Evolutionary conservation across 1,140 invertebrate genomes (phyloP).

Genomic region (Dreissena rostriformis): DNA sequence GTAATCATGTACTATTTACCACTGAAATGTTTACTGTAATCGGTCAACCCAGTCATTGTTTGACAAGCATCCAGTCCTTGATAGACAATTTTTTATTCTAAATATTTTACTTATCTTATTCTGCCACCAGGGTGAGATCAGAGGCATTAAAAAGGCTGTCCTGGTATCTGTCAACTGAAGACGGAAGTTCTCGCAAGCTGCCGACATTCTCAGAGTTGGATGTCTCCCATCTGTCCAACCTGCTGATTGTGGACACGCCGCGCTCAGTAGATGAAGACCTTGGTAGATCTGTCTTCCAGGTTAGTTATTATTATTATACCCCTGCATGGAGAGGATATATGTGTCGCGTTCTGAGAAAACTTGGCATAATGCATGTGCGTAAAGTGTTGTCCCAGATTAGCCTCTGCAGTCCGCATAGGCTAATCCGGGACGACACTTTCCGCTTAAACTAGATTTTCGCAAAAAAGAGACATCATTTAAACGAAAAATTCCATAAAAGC

Average conservation of each 20-base stretch:
- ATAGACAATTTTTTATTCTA: neutral
- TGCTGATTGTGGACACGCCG: conserved; percentile 66
- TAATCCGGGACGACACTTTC: no score
- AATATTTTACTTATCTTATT: conserved; percentile 19
- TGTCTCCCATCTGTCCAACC: conserved; percentile 62
- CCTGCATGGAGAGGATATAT: no score
- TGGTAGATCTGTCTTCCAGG: conserved; percentile 73
- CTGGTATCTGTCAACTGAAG: conserved; percentile 75
- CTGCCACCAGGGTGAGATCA: conserved; percentile 62
- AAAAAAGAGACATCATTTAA: no score
- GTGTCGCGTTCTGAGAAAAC: no score
- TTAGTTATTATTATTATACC: conserved; percentile 35
- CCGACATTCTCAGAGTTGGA: conserved; percentile 70
- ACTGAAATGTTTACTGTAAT: neutral
- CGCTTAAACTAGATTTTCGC: no score
- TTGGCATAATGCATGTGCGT: no score
- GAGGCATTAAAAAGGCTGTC: conserved; percentile 69
- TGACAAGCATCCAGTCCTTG: neutral
- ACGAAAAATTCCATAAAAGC: no score
- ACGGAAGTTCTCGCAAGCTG: conserved; percentile 64
- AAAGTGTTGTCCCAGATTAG: no score
- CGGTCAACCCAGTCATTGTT: neutral
- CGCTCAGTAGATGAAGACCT: conserved; percentile 67
- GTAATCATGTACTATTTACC: no score
- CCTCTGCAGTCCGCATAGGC: no score